phyloP scores from a whole-genome alignment of 1,140 invertebrate genomes.

The Physella acuta region DNA sequence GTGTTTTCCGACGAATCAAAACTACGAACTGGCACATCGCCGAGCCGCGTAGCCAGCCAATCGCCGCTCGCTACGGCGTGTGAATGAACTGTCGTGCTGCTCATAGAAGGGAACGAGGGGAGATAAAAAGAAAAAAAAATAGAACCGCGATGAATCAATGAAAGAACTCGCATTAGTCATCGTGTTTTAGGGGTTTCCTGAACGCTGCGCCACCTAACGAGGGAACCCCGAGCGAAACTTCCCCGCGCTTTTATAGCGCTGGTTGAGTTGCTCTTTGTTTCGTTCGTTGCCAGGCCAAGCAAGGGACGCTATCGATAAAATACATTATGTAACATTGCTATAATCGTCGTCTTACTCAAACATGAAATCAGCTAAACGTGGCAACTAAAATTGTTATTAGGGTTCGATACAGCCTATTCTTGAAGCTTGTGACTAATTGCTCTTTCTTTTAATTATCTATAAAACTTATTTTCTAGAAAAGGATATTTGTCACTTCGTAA shows the following conservation, averaged over 20 bases:
- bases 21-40: neutral
- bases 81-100: slow-evolving; percentile 1
- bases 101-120: neutral
- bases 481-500: too few species aligned
- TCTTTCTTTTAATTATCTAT: neutral
- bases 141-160: slow-evolving; percentile 3
- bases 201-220: slow-evolving; percentile 18
- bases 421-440: neutral
- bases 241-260: too few species aligned
- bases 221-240: slow-evolving; percentile 2
- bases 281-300: neutral
- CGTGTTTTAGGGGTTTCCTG: slow-evolving; percentile 19
- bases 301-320: neutral
- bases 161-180: neutral
- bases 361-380: neutral
- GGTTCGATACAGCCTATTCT: neutral
- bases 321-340: neutral
- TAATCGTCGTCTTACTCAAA: too few species aligned
- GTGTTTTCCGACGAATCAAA: slow-evolving; percentile 8
- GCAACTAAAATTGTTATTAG: neutral
- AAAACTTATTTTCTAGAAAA: neutral
- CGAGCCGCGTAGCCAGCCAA: neutral
- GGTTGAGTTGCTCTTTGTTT: neutral
- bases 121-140: neutral
- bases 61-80: neutral